Conservation (phyloP, 2,888 invertebrate species). For the Zaprionus bogoriensis region DNA sequence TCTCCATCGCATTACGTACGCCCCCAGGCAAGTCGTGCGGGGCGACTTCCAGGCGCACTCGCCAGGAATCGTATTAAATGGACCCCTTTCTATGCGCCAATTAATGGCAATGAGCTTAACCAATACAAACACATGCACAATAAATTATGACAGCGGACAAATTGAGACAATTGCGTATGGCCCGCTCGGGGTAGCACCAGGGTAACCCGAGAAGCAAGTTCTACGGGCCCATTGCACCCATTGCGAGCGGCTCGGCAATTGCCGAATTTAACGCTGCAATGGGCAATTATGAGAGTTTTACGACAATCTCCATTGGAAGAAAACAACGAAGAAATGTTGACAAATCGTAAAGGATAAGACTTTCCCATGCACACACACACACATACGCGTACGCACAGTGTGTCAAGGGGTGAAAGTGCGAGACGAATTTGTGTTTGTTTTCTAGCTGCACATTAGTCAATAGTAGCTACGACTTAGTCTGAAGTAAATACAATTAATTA, state of each 20-base stretch:
- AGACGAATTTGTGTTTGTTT: neutral
- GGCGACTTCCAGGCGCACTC: conserved; percentile 19
- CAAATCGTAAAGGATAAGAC: conserved; percentile 58
- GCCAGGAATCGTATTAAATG: conserved; percentile 1
- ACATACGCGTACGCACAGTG: neutral
- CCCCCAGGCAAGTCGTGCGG: neutral
- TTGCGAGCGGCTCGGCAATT: conserved; percentile 49
- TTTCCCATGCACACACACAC: conserved; percentile 16
- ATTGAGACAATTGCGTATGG: conserved; percentile 53
- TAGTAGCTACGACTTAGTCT: too few relatives aligned
- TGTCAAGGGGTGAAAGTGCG: neutral
- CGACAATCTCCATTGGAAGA: conserved; percentile 65
- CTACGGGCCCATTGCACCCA: conserved; percentile 23
- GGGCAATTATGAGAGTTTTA: conserved; percentile 80
- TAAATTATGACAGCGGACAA: conserved; percentile 56
- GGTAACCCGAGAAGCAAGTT: conserved; percentile 13
- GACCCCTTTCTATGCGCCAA: conserved; percentile 44
- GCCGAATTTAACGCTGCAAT: conserved; percentile 80
- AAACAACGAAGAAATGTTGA: conserved; percentile 58
- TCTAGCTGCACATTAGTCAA: too few relatives aligned
- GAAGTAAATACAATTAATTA: too few relatives aligned
- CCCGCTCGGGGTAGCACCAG: too few relatives aligned
- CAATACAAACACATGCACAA: conserved; percentile 39
- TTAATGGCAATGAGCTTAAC: conserved; percentile 64
- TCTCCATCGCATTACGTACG: conserved; percentile 17